These are phyloP conservation scores for Armadillidium nasatum DNA, from an alignment of 1,140 invertebrate genomes.

Conservation along the genomic window DNA sequence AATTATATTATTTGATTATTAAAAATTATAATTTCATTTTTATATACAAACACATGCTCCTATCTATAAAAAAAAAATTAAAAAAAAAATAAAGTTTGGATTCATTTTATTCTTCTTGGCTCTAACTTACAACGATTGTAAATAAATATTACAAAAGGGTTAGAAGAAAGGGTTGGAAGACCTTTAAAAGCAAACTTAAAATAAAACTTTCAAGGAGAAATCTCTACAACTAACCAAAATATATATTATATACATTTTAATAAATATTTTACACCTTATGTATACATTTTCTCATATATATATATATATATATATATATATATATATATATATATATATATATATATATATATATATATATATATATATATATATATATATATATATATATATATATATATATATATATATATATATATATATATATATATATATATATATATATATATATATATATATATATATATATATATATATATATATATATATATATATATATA, in stretches of 20 bases:
- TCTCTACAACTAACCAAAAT: too few species aligned
- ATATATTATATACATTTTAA: neutral
- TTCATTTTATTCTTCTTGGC: too few species aligned
- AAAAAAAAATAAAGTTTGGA: too few species aligned
- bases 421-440: conserved; percentile 3
- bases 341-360: conserved; percentile 13
- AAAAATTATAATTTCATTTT: too few species aligned
- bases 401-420: neutral
- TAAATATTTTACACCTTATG: neutral
- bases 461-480: conserved; percentile 15
- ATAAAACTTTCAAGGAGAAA: too few species aligned
- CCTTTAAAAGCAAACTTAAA: too few species aligned
- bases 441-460: conserved; percentile 11
- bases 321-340: conserved; percentile 15
- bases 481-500: neutral
- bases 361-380: neutral
- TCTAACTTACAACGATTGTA: too few species aligned
- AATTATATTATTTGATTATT: too few species aligned
- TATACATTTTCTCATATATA: conserved; percentile 10
- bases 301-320: conserved; percentile 15
- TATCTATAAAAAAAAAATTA: too few species aligned
- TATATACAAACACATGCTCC: too few species aligned
- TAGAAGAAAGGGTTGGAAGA: too few species aligned
- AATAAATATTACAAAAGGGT: too few species aligned
- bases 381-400: neutral